Conservation (phyloP, 1,140 invertebrate genomes). For the Rhagoletis pomonella region DNA sequence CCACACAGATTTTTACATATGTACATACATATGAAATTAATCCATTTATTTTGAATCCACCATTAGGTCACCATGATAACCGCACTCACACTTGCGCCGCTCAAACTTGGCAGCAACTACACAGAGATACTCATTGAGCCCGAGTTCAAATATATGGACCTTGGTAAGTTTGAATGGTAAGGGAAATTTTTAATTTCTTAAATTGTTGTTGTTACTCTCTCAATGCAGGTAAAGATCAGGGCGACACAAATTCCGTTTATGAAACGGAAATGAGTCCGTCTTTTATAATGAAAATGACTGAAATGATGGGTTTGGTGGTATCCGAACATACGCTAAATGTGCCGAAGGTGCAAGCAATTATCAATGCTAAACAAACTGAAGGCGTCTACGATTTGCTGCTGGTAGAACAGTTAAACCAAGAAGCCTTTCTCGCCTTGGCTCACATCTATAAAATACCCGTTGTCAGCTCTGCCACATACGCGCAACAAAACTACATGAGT, state of each 20-base stretch:
- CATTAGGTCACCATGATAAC: slow-evolving; percentile 57
- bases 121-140: slow-evolving; percentile 60
- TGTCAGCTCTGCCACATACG: slow-evolving; percentile 70
- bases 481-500: slow-evolving; percentile 69
- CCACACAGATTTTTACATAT: too few relatives aligned
- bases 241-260: not conserved
- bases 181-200: not conserved
- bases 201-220: not conserved
- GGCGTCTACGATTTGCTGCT: slow-evolving; percentile 74
- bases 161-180: slow-evolving; percentile 60
- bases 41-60: slow-evolving; percentile 59
- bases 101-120: too few relatives aligned
- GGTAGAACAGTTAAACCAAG: slow-evolving; percentile 72
- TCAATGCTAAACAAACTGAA: slow-evolving; percentile 66
- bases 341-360: slow-evolving; percentile 71
- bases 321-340: slow-evolving; percentile 68
- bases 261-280: not conserved
- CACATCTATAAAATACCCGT: slow-evolving; percentile 71
- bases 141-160: slow-evolving; percentile 68
- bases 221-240: not conserved
- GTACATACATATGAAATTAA: too few relatives aligned
- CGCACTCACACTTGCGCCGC: too few relatives aligned
- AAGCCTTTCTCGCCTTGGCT: slow-evolving; percentile 71
- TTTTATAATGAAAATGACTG: slow-evolving; percentile 5
- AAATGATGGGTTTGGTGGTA: slow-evolving; percentile 64